Percentiles rank a stretch among this genome's conserved stretches.
Conservation (phyloP, 1,140 invertebrate species). For the Sweltsa coloradensis region DNA sequence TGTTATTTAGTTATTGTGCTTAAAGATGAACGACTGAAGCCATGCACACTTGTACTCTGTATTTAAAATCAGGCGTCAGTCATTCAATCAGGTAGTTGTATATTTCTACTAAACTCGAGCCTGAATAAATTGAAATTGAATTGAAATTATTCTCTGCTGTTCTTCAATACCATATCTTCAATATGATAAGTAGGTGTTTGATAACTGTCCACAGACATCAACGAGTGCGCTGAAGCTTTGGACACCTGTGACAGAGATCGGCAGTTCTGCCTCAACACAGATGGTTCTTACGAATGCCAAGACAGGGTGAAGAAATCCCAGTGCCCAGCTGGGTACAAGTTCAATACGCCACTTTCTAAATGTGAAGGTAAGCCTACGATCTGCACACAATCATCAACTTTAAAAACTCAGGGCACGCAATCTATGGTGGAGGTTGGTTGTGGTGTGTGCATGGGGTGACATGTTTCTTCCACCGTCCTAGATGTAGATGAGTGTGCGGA, state of each 20-base stretch:
- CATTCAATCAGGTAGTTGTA: too few relatives aligned
- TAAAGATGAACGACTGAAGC: too few relatives aligned
- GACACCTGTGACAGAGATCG: constrained; percentile 46
- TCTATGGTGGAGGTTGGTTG: background rate
- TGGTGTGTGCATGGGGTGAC: background rate
- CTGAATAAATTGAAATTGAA: too few relatives aligned
- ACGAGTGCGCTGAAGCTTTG: constrained; percentile 48
- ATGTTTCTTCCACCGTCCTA: constrained; percentile 18
- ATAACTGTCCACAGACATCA: constrained; percentile 40
- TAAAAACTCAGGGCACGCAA: background rate
- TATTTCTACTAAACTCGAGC: too few relatives aligned
- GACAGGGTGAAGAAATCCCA: constrained; percentile 31
- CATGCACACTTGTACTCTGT: too few relatives aligned
- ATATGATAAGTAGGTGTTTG: background rate
- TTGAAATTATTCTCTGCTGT: too few relatives aligned
- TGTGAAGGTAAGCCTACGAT: constrained; percentile 38
- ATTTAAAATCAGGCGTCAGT: too few relatives aligned
- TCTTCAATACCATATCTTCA: too few relatives aligned
- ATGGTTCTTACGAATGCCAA: constrained; percentile 51
- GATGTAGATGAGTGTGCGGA: constrained; percentile 43
- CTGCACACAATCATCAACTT: background rate
- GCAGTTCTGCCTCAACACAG: constrained; percentile 56
- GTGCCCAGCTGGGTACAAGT: constrained; percentile 57
- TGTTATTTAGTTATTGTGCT: too few relatives aligned
- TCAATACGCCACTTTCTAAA: constrained; percentile 33